Base-by-base conservation (phyloP, 1,140 invertebrate species). In the Cotesia typhae region DNA sequence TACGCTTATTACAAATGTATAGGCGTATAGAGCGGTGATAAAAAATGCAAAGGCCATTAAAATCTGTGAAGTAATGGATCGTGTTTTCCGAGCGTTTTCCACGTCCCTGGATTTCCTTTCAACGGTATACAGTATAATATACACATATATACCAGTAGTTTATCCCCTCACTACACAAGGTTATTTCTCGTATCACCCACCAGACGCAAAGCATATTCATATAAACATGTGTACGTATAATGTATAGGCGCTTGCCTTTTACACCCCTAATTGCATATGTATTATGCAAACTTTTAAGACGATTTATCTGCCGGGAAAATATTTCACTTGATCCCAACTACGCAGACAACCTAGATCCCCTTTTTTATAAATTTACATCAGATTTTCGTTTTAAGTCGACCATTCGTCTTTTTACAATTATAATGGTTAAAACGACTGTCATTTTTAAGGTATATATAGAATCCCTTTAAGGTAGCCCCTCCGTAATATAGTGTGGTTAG, bases 221-320 rank as follows among this genome's bases (percentile, higher is more conserved):
- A 67, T 36, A 47, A 47, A 53, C 70, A 9, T 55, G 59, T 61
- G 41, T 38, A 63, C 36, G 61, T 36, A 65, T 60, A 65, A 72
- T 55, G 68, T 35, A 60, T 17, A 20, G 5, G 51, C 36, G 17
- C 67, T 72, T 17, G 10, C 38, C 36, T 63, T 41, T 36, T 53
- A n/a, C 53, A 35, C 70, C 70, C 63, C 71, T 70, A 75, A 75
- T 75, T 75, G 64, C 71, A 75, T 73, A 75, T 75, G 74, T 73
- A 75, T 75, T 75, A 73, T 73, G 71, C 63, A 75, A 75, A 75
- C 68, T 75, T 75, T 71, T 67, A 72, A 73, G 74, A 71, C 71
- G 71, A 75, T 75, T 75, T 75, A 75, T 73, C 64, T 69, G 53
- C 55, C 69, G 65, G 53, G 61, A 75, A 53, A 73, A 75, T 69